Conservation (phyloP, 2,797 vertebrate genomes). For the Limnodromus scolopaceus region DNA sequence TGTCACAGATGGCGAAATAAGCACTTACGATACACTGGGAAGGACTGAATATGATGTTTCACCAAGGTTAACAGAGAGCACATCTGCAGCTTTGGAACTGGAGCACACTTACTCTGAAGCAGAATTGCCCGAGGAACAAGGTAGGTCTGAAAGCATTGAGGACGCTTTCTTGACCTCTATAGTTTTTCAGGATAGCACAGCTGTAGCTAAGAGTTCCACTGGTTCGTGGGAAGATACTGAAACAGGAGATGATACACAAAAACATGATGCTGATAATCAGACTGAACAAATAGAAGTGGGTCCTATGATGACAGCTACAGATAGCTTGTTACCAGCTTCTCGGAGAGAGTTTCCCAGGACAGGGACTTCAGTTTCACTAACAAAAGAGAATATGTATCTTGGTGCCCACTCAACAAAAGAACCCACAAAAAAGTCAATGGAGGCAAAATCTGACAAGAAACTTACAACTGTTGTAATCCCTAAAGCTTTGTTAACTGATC, state of each 20-base stretch:
- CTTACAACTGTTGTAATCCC: constrained; percentile 66
- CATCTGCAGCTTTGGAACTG: constrained; percentile 42
- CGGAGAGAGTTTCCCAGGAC: constrained; percentile 47
- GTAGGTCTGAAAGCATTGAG: constrained; percentile 68
- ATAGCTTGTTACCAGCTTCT: constrained; percentile 49
- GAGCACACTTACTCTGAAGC: constrained; percentile 59
- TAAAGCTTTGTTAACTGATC: constrained; percentile 40
- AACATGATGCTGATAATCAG: constrained; percentile 65
- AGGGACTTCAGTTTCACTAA: constrained; percentile 45
- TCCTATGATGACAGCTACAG: constrained; percentile 70
- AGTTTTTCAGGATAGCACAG: constrained; percentile 59
- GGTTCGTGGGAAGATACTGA: constrained; percentile 53
- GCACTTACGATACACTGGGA: constrained; percentile 30
- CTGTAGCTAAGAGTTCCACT: constrained; percentile 48
- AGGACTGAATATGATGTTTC: constrained; percentile 42
- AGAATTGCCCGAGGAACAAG: constrained; percentile 64
- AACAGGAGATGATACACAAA: constrained; percentile 34
- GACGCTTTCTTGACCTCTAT: constrained; percentile 67
- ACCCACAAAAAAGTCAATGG: constrained; percentile 59
- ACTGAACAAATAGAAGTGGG: constrained; percentile 79
- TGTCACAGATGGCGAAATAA: constrained; percentile 16
- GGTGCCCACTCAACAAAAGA: constrained; percentile 36
- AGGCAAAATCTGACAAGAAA: constrained; percentile 72
- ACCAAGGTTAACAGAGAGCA: constrained; percentile 23
- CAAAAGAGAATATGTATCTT: constrained; percentile 28